These are phyloP conservation scores for Chalcosyrphus nemorum DNA, from an alignment of 2,888 invertebrate genomes.

Conservation along the genomic window DNA sequence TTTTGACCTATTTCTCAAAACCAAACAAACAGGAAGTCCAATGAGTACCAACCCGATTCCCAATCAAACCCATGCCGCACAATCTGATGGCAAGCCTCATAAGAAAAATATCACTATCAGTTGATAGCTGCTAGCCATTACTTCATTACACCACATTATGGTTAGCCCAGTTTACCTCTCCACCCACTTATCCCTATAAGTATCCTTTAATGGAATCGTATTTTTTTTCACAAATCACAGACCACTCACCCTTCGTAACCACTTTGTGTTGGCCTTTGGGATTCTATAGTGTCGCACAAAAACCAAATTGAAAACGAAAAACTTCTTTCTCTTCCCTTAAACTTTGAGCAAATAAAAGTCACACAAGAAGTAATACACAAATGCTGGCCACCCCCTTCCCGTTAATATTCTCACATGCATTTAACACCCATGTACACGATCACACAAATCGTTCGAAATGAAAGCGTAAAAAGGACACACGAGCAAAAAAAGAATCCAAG, in stretches of 20 bases:
- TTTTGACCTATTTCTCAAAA: not conserved
- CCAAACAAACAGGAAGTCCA: not conserved
- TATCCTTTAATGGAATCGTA: constrained; percentile 62
- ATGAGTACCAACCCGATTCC: not conserved
- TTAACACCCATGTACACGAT: constrained; percentile 50
- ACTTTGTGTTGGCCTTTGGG: constrained; percentile 58
- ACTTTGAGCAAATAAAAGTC: constrained; percentile 68
- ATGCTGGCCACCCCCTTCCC: not conserved
- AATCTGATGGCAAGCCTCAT: constrained; percentile 56
- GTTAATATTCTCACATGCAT: constrained; percentile 59
- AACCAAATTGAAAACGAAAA: constrained; percentile 59
- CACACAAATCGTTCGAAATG: constrained; percentile 61
- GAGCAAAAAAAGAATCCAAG: constrained; percentile 56
- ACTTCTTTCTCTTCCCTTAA: not conserved
- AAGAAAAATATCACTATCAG: constrained; percentile 62
- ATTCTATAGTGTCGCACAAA: constrained; percentile 39
- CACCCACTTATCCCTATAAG: constrained; percentile 40
- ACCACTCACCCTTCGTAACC: constrained; percentile 25
- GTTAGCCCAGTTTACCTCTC: constrained; percentile 12
- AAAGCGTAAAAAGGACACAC: constrained; percentile 26
- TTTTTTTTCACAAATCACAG: constrained; percentile 42
- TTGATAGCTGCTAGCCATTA: constrained; percentile 59
- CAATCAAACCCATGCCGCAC: constrained; percentile 4
- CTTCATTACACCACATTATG: constrained; percentile 70
- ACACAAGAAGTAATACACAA: constrained; percentile 55